A percentile compares a stretch with the other conserved stretches of the same genome.
Conservation (phyloP, 2,113 vertebrate species). For the Eptatretus burgeri region DNA sequence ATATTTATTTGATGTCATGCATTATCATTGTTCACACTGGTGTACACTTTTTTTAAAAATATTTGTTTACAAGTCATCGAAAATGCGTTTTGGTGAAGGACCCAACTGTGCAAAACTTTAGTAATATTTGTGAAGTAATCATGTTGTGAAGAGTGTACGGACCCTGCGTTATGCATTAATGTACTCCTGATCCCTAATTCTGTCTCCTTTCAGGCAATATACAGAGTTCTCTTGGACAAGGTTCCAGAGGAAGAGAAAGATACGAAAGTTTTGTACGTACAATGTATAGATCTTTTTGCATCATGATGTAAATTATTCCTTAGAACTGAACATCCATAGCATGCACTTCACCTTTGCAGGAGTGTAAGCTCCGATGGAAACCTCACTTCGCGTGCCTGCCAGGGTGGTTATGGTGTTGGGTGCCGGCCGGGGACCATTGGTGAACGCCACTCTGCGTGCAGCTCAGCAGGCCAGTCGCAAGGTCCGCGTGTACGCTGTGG, state of each 20-base stretch:
- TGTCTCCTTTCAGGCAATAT: slow-evolving; percentile 27
- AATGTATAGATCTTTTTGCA: neutral
- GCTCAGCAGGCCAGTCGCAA: slow-evolving; percentile 40
- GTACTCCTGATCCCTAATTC: too few species aligned
- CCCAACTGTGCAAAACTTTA: too few species aligned
- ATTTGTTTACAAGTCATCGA: neutral
- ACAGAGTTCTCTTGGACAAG: slow-evolving; percentile 52
- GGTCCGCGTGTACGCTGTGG: slow-evolving; percentile 45
- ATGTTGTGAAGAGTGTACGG: too few species aligned
- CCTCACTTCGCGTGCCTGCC: neutral
- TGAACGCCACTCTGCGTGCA: slow-evolving; percentile 46
- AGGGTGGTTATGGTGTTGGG: slow-evolving; percentile 68
- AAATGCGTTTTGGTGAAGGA: neutral
- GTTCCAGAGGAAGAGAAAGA: slow-evolving; percentile 56
- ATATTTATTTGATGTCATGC: neutral
- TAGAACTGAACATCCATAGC: too few species aligned
- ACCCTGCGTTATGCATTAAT: too few species aligned
- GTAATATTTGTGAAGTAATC: too few species aligned
- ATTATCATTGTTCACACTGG: too few species aligned
- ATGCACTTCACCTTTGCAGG: neutral
- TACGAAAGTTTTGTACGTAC: slow-evolving; percentile 43
- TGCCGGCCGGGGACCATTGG: slow-evolving; percentile 48
- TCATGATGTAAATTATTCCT: too few species aligned
- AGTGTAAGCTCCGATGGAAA: too few species aligned
- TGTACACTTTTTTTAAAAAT: too few species aligned